phyloP scores from a whole-genome alignment of 2,888 invertebrate species.

The Parnassius mnemosyne region DNA sequence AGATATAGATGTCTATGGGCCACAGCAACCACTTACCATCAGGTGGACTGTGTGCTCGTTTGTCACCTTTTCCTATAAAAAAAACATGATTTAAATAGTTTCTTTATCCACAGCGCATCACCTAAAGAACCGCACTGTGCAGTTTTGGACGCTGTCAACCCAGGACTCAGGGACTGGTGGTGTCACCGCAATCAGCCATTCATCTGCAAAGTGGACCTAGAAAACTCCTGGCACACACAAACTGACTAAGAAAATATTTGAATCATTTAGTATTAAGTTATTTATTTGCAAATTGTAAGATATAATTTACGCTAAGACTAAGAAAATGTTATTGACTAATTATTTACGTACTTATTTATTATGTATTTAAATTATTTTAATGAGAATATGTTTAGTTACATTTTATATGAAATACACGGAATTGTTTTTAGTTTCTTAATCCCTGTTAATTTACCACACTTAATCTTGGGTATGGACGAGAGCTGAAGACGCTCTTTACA shows the following conservation, averaged over 20 bases:
- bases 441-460: neutral
- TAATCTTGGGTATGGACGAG: too few relatives aligned
- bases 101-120: constrained; percentile 39
- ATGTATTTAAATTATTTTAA: neutral
- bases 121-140: constrained; percentile 62
- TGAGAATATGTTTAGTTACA: neutral
- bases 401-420: neutral
- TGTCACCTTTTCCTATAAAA: too few relatives aligned
- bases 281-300: too few relatives aligned
- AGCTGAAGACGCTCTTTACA: too few relatives aligned
- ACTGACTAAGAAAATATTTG: neutral
- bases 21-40: too few relatives aligned
- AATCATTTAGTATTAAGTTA: too few relatives aligned
- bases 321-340: too few relatives aligned
- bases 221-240: neutral
- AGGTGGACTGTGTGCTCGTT: too few relatives aligned
- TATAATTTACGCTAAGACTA: too few relatives aligned
- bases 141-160: constrained; percentile 54
- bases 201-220: constrained; percentile 49
- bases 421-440: neutral
- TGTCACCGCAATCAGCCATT: constrained; percentile 56
- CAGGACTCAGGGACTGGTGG: constrained; percentile 60
- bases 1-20: too few relatives aligned
- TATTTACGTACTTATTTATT: neutral
- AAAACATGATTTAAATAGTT: too few relatives aligned